Evolutionary conservation across 2,797 vertebrate species (phyloP), one percentile per base, ranked within the genome.

Genomic region (Tenualosa ilisha): DNA sequence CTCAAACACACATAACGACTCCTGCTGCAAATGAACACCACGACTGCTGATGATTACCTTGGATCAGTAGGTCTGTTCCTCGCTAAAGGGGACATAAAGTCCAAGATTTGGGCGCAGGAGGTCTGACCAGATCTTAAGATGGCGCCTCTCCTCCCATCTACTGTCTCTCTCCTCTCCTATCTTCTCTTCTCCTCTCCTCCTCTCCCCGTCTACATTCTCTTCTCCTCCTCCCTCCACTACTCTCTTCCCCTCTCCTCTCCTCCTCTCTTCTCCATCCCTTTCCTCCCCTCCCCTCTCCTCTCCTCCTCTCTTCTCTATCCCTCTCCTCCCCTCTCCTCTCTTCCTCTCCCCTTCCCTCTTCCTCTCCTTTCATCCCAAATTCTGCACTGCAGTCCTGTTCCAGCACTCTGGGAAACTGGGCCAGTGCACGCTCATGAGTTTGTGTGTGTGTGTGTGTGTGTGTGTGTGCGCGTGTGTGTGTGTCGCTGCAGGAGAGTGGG

Each of bases 401-500:
- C 11, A 26, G 37, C 46, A 43, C 75, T 83, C 46, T 11, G 37
- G 15, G 50, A 82, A 89, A 87, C 50, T 89, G 87, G 88, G 86
- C 75, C 83, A 82, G 43, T 61, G 54, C 63, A 56, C 8, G n/a
- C 59, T 8, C 59, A 63, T 63, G 63, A 2, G 9, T 72, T 1
- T 63, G 26, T 72, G 31, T 72, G 65, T 72, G 65, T 65, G 61
- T n/a, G 56, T n/a, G 22, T 61, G 22, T 61, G 20, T 61, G 24
- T 65, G 9, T 65, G 24, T 26, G 7, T 65, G 12, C 31, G 7
- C 2, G 56, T 59, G 56, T n/a, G 61, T 26, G 24, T 63, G 54
- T 56, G 54, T 56, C 24, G 22, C 6, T 59, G 15, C 56, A 59
- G 6, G 4, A 17, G 11, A 8, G 53, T 5, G 53, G 53, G 53